A percentile compares a stretch with the other conserved stretches of the same genome.
Conservation (phyloP, 2,797 vertebrate genomes). For the Melanotaenia boesemani region DNA sequence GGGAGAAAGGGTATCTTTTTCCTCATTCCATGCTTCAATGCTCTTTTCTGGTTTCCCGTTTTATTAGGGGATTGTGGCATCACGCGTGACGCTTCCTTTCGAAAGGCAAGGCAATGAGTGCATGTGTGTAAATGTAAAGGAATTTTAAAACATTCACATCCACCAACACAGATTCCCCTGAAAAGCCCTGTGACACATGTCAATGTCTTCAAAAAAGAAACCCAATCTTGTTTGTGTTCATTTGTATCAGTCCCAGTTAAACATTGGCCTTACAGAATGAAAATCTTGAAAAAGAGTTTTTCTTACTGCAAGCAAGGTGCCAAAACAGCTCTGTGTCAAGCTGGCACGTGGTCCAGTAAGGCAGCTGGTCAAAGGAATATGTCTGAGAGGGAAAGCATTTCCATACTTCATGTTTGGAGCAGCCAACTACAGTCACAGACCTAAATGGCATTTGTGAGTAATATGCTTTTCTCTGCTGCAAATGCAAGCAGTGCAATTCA, state of each 20-base stretch:
- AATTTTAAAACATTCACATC: slow-evolving; percentile 33
- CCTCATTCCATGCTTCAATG: slow-evolving; percentile 56
- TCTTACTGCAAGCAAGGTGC: slow-evolving; percentile 26
- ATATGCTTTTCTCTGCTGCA: slow-evolving; percentile 72
- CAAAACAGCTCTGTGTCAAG: slow-evolving; percentile 21
- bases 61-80: slow-evolving; percentile 64
- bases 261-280: slow-evolving; percentile 17
- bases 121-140: slow-evolving; percentile 54
- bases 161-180: slow-evolving; percentile 19
- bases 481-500: slow-evolving; percentile 80
- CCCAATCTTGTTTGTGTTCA: slow-evolving; percentile 10
- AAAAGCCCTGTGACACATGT: slow-evolving; percentile 50
- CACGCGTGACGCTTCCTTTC: slow-evolving; percentile 52
- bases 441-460: slow-evolving; percentile 74
- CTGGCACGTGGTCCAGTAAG: slow-evolving; percentile 23
- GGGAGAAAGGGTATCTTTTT: slow-evolving; percentile 23
- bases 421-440: slow-evolving; percentile 60
- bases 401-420: slow-evolving; percentile 43
- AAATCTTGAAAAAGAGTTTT: slow-evolving; percentile 46
- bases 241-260: slow-evolving; percentile 23
- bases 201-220: slow-evolving; percentile 29
- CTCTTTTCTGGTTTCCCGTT: slow-evolving; percentile 68
- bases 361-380: slow-evolving; percentile 28
- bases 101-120: slow-evolving; percentile 44
- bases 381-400: slow-evolving; percentile 43